These are phyloP conservation scores for Spisula subtruncata DNA, from an alignment of 2,888 invertebrate species.

Conservation along the genomic window DNA sequence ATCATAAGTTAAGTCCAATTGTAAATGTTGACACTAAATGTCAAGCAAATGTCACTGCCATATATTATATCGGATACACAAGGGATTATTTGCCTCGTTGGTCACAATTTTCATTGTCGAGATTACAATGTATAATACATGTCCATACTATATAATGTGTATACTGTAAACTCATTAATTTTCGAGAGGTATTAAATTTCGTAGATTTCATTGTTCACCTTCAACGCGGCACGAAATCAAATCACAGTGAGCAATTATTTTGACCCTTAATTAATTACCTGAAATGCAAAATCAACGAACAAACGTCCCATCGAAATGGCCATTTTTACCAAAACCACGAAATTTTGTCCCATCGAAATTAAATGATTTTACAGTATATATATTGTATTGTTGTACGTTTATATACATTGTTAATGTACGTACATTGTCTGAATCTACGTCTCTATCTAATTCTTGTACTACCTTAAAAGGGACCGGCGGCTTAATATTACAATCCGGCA, in stretches of 20 bases:
- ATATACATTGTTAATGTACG: slow-evolving; percentile 3
- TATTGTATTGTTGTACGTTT: background rate
- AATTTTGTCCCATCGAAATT: no score
- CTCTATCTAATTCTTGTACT: background rate
- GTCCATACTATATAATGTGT: background rate
- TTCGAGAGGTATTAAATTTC: no score
- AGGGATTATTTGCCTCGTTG: slow-evolving; percentile 32
- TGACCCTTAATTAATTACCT: no score
- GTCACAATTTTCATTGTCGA: slow-evolving; percentile 2
- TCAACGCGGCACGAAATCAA: no score
- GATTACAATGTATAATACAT: background rate
- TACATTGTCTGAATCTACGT: background rate
- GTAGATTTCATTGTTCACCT: no score
- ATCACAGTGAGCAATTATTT: no score
- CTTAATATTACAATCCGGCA: background rate
- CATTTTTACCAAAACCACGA: no score
- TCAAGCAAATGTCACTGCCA: slow-evolving; percentile 4
- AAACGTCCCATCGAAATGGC: no score
- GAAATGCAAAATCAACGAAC: no score
- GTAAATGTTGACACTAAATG: slow-evolving; percentile 9
- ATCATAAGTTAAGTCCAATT: background rate
- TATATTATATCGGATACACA: slow-evolving; percentile 23
- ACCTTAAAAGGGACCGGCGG: background rate
- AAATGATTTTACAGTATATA: no score
- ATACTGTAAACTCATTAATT: no score